Evolutionary conservation across 2,113 vertebrate species (phyloP), one percentile per base, ranked within the genome.

Genomic region (Climacteris rufus): DNA sequence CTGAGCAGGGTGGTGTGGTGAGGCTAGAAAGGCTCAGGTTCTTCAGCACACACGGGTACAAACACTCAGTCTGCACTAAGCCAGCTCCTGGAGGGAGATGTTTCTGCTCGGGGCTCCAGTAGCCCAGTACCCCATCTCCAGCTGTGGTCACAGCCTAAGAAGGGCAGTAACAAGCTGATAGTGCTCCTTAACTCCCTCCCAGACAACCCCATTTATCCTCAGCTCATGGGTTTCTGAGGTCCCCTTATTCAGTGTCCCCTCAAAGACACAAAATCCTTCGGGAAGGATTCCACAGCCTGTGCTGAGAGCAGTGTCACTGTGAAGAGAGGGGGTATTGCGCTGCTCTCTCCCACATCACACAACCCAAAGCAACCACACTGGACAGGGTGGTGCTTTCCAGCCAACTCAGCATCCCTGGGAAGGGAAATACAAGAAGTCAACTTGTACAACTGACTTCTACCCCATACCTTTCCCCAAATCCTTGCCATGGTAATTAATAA

Each of bases 1-100:
- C 56, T 35, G 22, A 20, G n/a, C 0, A 0, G 13, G 39, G 47
- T 11, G 18, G 21, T 5, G 27, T 5, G 18, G 49, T 64, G 37
- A 52, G 44, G 57, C 25, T 16, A 42, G 35, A 66, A 50, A 35
- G 57, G 30, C 23, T n/a, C 37, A 23, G 50, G 47, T 6, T 65
- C 3, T 92, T 57, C 57, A 76, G 65, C 69, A n/a, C 11, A 10
- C 35, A 6, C 20, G 13, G 31, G 8, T 77, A 56, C 23, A 65
- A 83, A 69, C 31, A 23, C 44, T 47, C 33, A 19, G 1, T 7
- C 49, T 37, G 24, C n/a, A 52, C 20, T 24, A 28, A 19, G 6
- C 7, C 33, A 22, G 23, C 37, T 42, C 40, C 24, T 57, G 44
- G 13, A 72, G 28, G 23, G 4, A 80, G 39, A 13, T n/a, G 33